Base-by-base conservation (phyloP, 2,113 vertebrate species). In the Lanius ludovicianus region DNA sequence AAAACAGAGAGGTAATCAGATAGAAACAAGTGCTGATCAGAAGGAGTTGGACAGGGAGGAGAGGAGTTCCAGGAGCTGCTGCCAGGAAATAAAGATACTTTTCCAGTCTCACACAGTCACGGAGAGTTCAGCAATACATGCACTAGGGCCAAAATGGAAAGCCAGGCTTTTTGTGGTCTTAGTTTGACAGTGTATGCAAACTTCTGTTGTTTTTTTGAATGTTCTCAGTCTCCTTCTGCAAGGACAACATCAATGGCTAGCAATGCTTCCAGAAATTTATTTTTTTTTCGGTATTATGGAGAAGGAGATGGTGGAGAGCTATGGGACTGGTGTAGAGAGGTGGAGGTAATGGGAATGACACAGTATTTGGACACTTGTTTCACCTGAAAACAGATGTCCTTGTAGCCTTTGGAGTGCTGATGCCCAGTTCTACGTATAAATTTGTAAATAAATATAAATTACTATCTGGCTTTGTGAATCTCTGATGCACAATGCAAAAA, bases 11-110 rank as follows among this genome's bases (percentile, higher is more conserved):
- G 70, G 73, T 95, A 93, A 94, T 96, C 80, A 68, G 92, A 81
- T 89, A 94, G 96, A 92, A 89, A 81, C 92, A 92, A 95, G 86
- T 93, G 94, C 94, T 96, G 91, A 87, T 91, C 87, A 94, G 82
- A 64, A 77, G 75, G 80, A 96, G 65, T 11, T 96, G 60, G 85
- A 74, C 37, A 53, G 41, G 41, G 64, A 71, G 30, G 25, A 88
- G 42, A 47, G 64, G 68, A 63, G 73, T 47, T 89, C 47, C 60
- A 68, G 52, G 57, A 92, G 60, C 44, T 84, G 52, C 89, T 95
- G 91, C 94, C 86, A 95, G 84, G 91, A 97, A 95, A 81, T 75
- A 67, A 84, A 85, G 64, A 74, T 8, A 13, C 55, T 84, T 89
- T 81, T 92, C 52, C 80, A 88, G n/a, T 64, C 86, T 81, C 33